phyloP scores from a whole-genome alignment of 2,113 vertebrate genomes.

The Hydrochoerus hydrochaeris region DNA sequence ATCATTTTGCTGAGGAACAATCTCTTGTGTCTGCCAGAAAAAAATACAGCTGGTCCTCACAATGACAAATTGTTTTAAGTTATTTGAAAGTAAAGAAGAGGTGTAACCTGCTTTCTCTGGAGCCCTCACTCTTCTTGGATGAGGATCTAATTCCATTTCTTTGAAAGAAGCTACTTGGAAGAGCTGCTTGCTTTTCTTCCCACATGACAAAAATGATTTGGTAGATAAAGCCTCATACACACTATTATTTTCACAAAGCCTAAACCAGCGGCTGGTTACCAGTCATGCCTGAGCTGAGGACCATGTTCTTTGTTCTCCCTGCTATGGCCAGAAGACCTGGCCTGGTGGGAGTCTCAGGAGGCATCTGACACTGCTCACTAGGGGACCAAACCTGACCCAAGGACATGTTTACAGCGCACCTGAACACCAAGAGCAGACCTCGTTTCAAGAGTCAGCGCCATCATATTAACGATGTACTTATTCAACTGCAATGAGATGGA shows the following conservation, averaged over 20 bases:
- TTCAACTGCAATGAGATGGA: background rate
- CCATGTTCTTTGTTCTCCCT: background rate
- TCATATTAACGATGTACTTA: background rate
- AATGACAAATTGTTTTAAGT: background rate
- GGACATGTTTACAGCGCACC: background rate
- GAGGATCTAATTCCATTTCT: conserved; percentile 9
- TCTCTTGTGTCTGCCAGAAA: background rate
- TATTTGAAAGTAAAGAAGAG: background rate
- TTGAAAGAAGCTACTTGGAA: conserved; percentile 5
- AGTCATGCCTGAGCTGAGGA: background rate
- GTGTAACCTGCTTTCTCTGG: background rate
- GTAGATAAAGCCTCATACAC: background rate
- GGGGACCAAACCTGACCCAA: background rate
- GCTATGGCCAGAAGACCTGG: background rate
- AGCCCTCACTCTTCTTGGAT: background rate
- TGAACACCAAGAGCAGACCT: background rate
- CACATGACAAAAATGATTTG: background rate
- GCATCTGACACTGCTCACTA: background rate
- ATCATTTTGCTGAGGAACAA: background rate
- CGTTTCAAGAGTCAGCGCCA: background rate
- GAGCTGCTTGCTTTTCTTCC: background rate
- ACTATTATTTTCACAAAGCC: background rate
- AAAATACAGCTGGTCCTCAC: background rate
- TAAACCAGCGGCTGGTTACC: background rate
- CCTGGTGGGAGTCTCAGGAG: background rate